phyloP scores from a whole-genome alignment of 2,797 vertebrate genomes.

The Spinus olivaceus region DNA sequence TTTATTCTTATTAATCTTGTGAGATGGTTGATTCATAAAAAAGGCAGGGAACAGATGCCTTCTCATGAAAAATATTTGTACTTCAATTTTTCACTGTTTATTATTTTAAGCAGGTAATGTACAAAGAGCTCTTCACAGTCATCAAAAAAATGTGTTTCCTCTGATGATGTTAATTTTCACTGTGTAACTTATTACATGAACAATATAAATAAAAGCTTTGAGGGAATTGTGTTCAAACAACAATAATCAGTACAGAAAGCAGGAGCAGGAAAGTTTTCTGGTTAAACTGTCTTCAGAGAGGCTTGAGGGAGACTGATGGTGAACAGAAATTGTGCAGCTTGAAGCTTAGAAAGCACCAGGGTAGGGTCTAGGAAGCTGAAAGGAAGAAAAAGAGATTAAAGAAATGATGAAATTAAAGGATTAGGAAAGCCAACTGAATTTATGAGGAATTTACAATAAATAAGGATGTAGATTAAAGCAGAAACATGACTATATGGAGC shows the following conservation, averaged over 20 bases:
- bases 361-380: neutral
- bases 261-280: neutral
- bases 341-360: neutral
- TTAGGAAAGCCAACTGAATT: neutral
- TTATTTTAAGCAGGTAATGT: neutral
- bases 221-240: neutral
- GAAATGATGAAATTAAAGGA: neutral
- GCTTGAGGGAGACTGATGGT: neutral
- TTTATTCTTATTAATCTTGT: neutral
- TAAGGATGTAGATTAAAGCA: neutral
- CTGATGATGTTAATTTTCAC: neutral
- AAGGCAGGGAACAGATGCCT: neutral
- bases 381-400: neutral
- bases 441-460: neutral
- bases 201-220: neutral
- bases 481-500: neutral
- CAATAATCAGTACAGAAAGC: neutral
- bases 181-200: neutral
- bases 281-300: neutral
- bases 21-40: neutral
- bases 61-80: neutral
- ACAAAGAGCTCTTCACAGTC: neutral
- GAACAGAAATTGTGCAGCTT: neutral
- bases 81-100: neutral
- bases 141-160: neutral